Conservation (phyloP, 2,113 vertebrate species). For the Sinocyclocheilus grahami region DNA sequence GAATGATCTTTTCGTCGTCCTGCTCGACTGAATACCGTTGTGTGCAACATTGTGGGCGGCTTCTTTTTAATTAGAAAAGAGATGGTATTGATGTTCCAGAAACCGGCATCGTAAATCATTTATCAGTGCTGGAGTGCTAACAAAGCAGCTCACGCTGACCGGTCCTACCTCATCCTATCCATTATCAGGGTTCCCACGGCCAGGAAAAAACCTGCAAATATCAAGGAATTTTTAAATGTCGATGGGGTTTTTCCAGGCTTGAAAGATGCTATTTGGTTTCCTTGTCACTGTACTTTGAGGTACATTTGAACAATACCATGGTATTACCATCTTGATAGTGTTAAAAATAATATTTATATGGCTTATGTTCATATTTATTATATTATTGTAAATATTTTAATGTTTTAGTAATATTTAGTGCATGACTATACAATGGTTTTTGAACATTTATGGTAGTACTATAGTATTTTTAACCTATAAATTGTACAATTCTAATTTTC, state of each 20-base stretch:
- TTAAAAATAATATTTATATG: no score
- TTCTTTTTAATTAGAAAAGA: slow-evolving; percentile 78
- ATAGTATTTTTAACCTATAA: no score
- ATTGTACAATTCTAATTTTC: no score
- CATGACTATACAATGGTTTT: no score
- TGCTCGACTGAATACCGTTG: slow-evolving; percentile 62
- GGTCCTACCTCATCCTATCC: slow-evolving; percentile 51
- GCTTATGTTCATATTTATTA: no score
- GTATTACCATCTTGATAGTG: no score
- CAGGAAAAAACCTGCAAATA: slow-evolving; percentile 45
- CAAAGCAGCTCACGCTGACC: slow-evolving; percentile 70
- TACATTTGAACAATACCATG: no score
- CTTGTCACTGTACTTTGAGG: no score
- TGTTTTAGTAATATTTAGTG: no score
- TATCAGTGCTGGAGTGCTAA: slow-evolving; percentile 74
- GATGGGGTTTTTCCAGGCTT: neutral
- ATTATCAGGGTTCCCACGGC: slow-evolving; percentile 62
- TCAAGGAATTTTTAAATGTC: neutral
- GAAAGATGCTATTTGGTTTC: neutral
- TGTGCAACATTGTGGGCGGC: slow-evolving; percentile 73
- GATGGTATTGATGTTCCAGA: slow-evolving; percentile 78
- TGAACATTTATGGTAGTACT: no score
- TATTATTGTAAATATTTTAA: no score
- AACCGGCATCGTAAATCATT: slow-evolving; percentile 76
- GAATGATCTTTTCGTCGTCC: slow-evolving; percentile 72